Evolutionary conservation across 2,113 vertebrate species (phyloP).

Genomic region (Onychostruthus taczanowskii): DNA sequence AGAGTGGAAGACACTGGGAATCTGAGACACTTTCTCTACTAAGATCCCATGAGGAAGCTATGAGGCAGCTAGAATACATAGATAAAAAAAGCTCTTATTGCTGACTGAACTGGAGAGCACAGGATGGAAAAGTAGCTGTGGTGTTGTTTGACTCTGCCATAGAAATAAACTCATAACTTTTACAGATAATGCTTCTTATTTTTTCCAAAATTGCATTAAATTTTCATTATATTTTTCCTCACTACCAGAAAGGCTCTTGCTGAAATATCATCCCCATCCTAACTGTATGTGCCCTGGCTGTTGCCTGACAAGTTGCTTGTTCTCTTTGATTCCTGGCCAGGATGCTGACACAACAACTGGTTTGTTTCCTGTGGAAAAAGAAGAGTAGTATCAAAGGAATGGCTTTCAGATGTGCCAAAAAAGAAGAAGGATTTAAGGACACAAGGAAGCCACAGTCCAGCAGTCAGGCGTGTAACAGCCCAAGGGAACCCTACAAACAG

Average conservation of each 20-base stretch:
- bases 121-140: not conserved
- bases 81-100: not conserved
- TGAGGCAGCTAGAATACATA: not conserved
- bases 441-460: not conserved
- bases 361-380: constrained; percentile 33
- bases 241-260: not conserved
- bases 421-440: not conserved
- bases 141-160: not conserved
- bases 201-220: not conserved
- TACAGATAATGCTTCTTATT: not conserved
- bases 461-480: not conserved
- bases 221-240: not conserved
- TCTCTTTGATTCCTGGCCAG: constrained; percentile 35
- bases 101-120: not conserved
- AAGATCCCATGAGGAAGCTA: not conserved
- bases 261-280: not conserved
- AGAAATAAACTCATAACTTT: not conserved
- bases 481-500: not conserved
- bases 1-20: not conserved
- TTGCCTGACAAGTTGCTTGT: not conserved
- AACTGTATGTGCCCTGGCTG: not conserved
- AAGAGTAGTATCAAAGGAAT: constrained; percentile 5
- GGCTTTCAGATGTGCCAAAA: not conserved
- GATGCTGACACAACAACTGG: constrained; percentile 3
- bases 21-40: not conserved